Conservation (phyloP, 2,113 vertebrate genomes). For the Nyctibius bracteatus region DNA sequence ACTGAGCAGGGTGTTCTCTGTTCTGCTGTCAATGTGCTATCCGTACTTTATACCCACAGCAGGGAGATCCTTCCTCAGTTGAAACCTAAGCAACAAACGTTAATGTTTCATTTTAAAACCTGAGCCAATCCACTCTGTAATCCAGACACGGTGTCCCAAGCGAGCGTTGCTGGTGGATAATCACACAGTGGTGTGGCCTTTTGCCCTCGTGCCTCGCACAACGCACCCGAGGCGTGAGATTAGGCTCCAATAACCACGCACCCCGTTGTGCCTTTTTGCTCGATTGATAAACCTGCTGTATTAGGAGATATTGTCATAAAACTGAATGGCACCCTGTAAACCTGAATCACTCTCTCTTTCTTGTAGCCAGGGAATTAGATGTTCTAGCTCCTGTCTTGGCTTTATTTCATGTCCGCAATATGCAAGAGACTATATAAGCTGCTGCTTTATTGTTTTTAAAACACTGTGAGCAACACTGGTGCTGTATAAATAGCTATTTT, state of each 20-base stretch:
- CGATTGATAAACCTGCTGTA: conserved; percentile 63
- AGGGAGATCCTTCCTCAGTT: not conserved
- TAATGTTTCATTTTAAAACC: conserved; percentile 39
- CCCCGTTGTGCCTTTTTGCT: conserved; percentile 60
- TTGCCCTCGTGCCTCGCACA: conserved; percentile 50
- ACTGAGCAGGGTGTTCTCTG: not conserved
- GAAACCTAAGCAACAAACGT: conserved; percentile 14
- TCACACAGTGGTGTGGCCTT: conserved; percentile 50
- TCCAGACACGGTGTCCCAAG: conserved; percentile 45
- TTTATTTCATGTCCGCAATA: conserved; percentile 57
- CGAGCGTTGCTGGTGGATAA: conserved; percentile 56
- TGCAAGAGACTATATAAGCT: conserved; percentile 56
- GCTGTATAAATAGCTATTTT: conserved; percentile 48
- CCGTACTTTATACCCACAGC: not conserved
- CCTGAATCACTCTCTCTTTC: conserved; percentile 53
- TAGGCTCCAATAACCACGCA: conserved; percentile 63
- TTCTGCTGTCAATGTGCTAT: fast-evolving
- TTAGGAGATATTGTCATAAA: conserved; percentile 67
- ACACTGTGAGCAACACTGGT: not conserved
- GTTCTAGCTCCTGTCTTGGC: conserved; percentile 21
- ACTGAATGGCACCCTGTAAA: conserved; percentile 69
- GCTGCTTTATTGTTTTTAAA: conserved; percentile 59
- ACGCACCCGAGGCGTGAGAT: conserved; percentile 59
- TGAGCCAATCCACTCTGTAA: conserved; percentile 50
- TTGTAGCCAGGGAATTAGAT: conserved; percentile 47